Evolutionary conservation across 2,113 vertebrate genomes (phyloP), one percentile per base, ranked within the genome.

Genomic region (Heterotis niloticus): DNA sequence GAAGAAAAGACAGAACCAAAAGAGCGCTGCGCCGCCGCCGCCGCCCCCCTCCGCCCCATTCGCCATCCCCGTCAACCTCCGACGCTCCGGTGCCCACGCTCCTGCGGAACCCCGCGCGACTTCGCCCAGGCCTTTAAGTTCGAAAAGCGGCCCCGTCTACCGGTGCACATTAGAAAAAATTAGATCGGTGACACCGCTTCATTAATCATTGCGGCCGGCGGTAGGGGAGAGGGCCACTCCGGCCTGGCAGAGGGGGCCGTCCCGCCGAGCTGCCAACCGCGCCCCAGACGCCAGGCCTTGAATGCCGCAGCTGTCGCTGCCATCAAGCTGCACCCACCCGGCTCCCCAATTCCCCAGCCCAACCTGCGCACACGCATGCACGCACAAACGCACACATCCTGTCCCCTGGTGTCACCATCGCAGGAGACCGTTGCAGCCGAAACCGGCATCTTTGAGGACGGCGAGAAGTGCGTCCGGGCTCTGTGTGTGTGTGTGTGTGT

Each of bases 191-290:
- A 93, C 93, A 90, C 88, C 89, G 94, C 93, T 94, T 92, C 94
- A 97, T 97, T 94, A 95, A 96, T 97, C 95, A 95, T 83, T 88
- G 78, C 87, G 88, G 81, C 80, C 85, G 87, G 91, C 83, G 84
- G 82, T 87, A 88, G 86, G 77, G 34, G 34, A 44, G 85, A 89
- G 72, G 84, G 5, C 81, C 85, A 86, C 83, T 84, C 86, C 52
- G 87, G 89, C 83, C 88, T 82, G 84, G 90, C 85, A 90, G 88
- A 89, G 85, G 77, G 5, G 5, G 85, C 88, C 81, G 85, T 77
- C 80, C 85, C 60, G 81, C 86, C 54, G 83, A 76, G 87, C 81
- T 87, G 84, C 89, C 88, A 91, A 84, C 82, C 84, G 81, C 64
- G 69, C 71, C 86, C 85, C 83, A 85, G 77, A 85, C 86, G 71